phyloP scores from a whole-genome alignment of 2,888 invertebrate species.

The Tridacna crocea region DNA sequence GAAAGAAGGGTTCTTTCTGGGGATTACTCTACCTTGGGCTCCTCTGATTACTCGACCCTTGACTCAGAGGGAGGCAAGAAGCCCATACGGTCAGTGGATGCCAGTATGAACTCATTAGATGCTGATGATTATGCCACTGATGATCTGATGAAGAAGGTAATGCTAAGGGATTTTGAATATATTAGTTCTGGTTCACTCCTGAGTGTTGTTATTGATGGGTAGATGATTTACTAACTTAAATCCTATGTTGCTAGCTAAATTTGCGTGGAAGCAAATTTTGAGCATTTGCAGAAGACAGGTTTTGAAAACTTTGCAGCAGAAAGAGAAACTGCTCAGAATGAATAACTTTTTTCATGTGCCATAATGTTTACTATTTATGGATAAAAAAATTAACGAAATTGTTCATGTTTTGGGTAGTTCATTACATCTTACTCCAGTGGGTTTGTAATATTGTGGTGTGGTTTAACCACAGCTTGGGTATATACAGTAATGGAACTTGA shows the following conservation, averaged over 20 bases:
- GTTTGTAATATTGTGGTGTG: too few species aligned
- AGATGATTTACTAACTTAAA: not conserved
- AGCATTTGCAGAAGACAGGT: too few species aligned
- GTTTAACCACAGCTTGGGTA: too few species aligned
- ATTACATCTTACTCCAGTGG: too few species aligned
- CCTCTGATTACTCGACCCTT: conserved; percentile 70
- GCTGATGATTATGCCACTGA: conserved; percentile 77
- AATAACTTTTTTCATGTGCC: not conserved
- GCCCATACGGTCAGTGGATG: conserved; percentile 70
- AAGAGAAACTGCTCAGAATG: not conserved
- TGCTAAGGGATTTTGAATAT: not conserved
- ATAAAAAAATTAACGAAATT: too few species aligned
- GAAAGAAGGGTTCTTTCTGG: conserved; percentile 68
- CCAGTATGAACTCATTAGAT: conserved; percentile 75
- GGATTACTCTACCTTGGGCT: conserved; percentile 71
- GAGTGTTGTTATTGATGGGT: not conserved
- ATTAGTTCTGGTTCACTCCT: not conserved
- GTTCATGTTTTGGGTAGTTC: too few species aligned
- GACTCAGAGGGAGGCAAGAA: conserved; percentile 55
- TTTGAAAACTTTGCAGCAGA: not conserved
- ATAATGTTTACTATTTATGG: not conserved
- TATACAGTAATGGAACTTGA: too few species aligned
- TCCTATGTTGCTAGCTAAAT: not conserved
- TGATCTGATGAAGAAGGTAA: conserved; percentile 77
- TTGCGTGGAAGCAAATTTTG: too few species aligned